phyloP scores from a whole-genome alignment of 2,113 vertebrate genomes.

The Python bivittatus region DNA sequence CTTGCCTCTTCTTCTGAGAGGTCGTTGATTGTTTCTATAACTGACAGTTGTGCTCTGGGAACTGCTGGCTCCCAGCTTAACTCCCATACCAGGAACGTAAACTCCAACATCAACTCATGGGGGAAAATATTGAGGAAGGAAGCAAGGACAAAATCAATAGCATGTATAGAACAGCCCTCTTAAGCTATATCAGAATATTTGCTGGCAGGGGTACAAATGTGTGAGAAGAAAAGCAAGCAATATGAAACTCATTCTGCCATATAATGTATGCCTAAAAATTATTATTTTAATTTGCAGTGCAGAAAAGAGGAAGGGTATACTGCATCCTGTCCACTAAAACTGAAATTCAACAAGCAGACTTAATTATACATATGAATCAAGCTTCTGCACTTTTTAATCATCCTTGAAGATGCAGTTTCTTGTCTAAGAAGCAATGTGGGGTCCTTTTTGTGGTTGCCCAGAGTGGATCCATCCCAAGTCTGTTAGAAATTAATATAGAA shows the following conservation, averaged over 20 bases:
- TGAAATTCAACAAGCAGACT: background rate
- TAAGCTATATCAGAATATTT: background rate
- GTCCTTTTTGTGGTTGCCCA: background rate
- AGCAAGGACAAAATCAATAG: background rate
- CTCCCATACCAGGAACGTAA: background rate
- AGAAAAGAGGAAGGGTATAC: background rate
- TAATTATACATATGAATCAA: background rate
- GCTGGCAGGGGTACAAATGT: background rate
- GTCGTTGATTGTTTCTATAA: background rate
- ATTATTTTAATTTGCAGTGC: background rate
- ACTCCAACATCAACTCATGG: background rate
- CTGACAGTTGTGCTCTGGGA: background rate
- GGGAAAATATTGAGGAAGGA: background rate
- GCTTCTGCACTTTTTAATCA: background rate
- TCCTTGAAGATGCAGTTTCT: background rate
- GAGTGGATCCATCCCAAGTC: background rate
- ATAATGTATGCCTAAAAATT: conserved; percentile 7
- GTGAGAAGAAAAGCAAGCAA: background rate
- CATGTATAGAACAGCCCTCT: background rate
- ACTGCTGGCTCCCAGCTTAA: background rate
- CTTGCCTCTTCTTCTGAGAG: background rate
- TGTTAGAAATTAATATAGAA: background rate
- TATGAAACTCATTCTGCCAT: background rate
- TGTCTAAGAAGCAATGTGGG: background rate
- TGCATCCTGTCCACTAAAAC: background rate